Conservation (phyloP, 2,797 vertebrate species). For the Brachymystax lenok region DNA sequence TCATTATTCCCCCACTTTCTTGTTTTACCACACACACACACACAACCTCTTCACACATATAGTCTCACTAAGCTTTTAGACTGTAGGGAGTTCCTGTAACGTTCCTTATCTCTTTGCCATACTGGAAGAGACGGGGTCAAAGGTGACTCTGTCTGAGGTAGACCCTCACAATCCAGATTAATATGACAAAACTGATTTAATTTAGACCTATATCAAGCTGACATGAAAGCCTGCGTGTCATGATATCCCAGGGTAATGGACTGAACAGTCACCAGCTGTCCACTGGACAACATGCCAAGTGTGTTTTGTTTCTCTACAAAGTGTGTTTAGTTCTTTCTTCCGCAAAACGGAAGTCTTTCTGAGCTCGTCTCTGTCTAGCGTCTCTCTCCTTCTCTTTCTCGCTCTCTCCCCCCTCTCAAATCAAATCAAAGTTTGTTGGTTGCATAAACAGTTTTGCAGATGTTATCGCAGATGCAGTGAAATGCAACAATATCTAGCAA, state of each 20-base stretch:
- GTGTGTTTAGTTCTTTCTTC: too few relatives aligned
- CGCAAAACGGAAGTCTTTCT: too few relatives aligned
- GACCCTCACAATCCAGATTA: not conserved
- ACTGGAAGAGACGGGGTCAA: not conserved
- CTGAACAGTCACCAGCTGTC: not conserved
- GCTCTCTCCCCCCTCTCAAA: too few relatives aligned
- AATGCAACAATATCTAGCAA: too few relatives aligned
- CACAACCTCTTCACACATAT: too few relatives aligned
- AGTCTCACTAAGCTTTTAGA: too few relatives aligned
- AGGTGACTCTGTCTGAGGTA: not conserved
- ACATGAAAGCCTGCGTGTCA: not conserved
- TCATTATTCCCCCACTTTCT: conserved; percentile 49
- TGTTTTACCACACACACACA: conserved; percentile 23
- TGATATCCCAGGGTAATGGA: not conserved
- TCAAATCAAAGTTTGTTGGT: too few relatives aligned
- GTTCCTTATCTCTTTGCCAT: conserved; percentile 6
- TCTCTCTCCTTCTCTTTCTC: too few relatives aligned
- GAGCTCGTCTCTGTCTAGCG: not conserved
- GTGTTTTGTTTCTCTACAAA: not conserved
- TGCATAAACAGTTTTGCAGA: too few relatives aligned
- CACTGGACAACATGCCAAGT: not conserved
- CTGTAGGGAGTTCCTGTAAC: not conserved
- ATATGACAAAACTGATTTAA: too few relatives aligned
- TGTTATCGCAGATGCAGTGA: too few relatives aligned
- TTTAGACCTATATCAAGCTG: too few relatives aligned